phyloP scores from a whole-genome alignment of 2,113 vertebrate species.

The Mormyrus lacerda region DNA sequence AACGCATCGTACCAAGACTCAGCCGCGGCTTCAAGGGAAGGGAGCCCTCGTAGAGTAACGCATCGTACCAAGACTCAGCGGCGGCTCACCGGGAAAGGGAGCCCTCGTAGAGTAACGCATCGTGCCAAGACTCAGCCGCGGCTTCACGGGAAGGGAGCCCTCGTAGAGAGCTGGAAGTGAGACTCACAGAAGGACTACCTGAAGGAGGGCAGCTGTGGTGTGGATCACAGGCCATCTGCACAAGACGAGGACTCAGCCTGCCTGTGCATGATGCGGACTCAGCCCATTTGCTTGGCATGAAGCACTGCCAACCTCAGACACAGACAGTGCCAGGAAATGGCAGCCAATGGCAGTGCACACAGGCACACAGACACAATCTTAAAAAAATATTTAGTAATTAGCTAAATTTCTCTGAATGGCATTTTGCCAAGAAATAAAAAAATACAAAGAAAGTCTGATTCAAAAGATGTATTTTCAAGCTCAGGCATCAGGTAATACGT shows the following conservation, averaged over 20 bases:
- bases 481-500: not conserved
- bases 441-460: not conserved
- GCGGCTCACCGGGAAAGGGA: too few species aligned
- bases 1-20: too few species aligned
- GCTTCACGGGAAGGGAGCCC: too few species aligned
- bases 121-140: too few species aligned
- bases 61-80: too few species aligned
- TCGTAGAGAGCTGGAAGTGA: not conserved
- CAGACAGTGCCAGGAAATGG: not conserved
- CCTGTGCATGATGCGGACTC: too few species aligned
- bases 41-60: too few species aligned
- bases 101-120: too few species aligned
- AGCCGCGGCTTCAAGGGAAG: not conserved
- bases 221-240: not conserved
- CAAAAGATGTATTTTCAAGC: not conserved
- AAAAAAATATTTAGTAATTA: not conserved
- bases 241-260: not conserved
- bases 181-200: not conserved
- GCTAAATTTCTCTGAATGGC: not conserved
- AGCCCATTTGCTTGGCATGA: too few species aligned
- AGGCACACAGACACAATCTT: not conserved
- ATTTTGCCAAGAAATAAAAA: not conserved
- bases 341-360: not conserved
- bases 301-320: too few species aligned
- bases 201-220: not conserved